phyloP scores from a whole-genome alignment of 2,888 invertebrate genomes.

The Imbricaverruca yamaguchii region DNA sequence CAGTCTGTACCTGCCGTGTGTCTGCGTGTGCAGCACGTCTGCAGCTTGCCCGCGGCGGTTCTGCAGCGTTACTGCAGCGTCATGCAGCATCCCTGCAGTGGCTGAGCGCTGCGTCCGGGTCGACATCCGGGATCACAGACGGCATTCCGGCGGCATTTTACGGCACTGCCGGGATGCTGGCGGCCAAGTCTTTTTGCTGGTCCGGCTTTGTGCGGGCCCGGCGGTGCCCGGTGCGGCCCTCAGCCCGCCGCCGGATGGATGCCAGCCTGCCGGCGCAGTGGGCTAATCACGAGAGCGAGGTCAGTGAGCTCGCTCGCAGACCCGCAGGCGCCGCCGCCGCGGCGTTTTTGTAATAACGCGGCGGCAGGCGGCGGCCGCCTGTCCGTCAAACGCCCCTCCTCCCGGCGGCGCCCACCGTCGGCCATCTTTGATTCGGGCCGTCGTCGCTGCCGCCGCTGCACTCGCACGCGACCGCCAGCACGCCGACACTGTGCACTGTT shows the following conservation, averaged over 20 bases:
- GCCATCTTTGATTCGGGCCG: neutral
- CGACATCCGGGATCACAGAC: neutral
- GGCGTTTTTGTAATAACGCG: slow-evolving; percentile 20
- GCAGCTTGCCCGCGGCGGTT: neutral
- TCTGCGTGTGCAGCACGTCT: neutral
- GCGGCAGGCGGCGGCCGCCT: neutral
- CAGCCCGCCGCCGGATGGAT: neutral
- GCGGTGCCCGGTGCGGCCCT: too few relatives aligned
- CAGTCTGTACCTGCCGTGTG: neutral
- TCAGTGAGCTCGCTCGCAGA: neutral
- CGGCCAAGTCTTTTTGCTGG: neutral
- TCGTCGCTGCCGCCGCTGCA: neutral
- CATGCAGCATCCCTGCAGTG: neutral
- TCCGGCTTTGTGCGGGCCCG: neutral
- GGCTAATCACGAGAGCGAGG: neutral
- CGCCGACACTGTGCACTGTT: neutral
- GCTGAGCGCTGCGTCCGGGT: neutral
- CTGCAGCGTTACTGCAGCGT: neutral
- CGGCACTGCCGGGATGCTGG: neutral
- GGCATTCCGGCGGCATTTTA: neutral
- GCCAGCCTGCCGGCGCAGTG: neutral
- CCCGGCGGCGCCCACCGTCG: slow-evolving; percentile 2
- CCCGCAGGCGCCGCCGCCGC: neutral
- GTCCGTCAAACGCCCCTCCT: slow-evolving; percentile 16
- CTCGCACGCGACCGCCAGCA: neutral